Evolutionary conservation across 2,797 vertebrate species (phyloP), one percentile per base, ranked within the genome.

Genomic region (Merluccius polli): DNA sequence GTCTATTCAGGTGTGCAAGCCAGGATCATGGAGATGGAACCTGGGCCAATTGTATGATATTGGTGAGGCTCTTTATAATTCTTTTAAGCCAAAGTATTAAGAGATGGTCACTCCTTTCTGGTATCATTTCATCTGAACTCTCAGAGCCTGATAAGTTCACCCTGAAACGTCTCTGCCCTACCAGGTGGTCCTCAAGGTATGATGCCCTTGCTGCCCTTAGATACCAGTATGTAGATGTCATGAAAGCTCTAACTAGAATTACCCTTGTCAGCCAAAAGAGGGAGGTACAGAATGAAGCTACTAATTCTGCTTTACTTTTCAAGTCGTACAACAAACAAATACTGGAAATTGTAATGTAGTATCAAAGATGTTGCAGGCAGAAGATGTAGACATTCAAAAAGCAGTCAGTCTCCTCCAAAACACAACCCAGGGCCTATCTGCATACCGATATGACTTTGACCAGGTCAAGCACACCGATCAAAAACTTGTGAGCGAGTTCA

Each of bases 1-100:
- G 63, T 81, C 10, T 74, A 76, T 33, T 73, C 41, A 1, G 73
- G 73, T 78, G 73, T 78, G 44, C 74, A 73, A 70, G 71, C 70
- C 24, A 78, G 73, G 33, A 72, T 69, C 36, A 29, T 18, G 35
- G n/a, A 79, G 70, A 35, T 35, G n/a, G 68, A 79, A 3, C 36
- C 77, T 70, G 24, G 11, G 24, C 52, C 33, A 36, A 41, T 75
- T 29, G 68, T 21, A 70, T 35, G 31, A 35, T 33, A 52, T 6
- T 32, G 63, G 2, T 27, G 63, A 13, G 63, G 24, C 8, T 67
- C 63, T 67, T 67, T 24, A 67, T 13, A 67, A 3, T 15, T 4
- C 27, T 29, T 29, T 67, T 67, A 1, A 10, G n/a, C 9, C 63
- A 67, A 65, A 29, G 63, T 67, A 27, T 67, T 67, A 67, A 13